Conservation (phyloP, 1,140 invertebrate genomes). For the Caerostris extrusa region DNA sequence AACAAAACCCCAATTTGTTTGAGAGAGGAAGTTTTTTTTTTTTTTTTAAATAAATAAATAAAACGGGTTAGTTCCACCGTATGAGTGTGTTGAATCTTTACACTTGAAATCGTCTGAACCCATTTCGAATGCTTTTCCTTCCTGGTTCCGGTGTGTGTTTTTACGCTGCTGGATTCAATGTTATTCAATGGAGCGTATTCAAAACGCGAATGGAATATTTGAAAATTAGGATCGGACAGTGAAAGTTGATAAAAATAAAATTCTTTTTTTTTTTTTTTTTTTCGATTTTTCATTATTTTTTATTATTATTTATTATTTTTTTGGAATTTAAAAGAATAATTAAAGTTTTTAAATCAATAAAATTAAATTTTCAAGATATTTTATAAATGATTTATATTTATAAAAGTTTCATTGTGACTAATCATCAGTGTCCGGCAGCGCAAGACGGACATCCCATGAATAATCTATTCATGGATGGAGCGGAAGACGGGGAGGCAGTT, state of each 20-base stretch:
- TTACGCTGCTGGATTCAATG: background rate
- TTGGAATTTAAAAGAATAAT: too few species aligned
- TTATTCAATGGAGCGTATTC: background rate
- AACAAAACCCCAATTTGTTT: background rate
- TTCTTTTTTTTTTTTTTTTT: background rate
- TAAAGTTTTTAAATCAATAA: too few species aligned
- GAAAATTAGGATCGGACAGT: background rate
- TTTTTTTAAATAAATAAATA: too few species aligned
- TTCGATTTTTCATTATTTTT: too few species aligned
- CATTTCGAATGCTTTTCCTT: background rate
- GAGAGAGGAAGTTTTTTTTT: background rate
- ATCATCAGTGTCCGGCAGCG: too few species aligned
- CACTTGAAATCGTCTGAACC: constrained; percentile 9
- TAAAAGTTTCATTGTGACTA: too few species aligned
- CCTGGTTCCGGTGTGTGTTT: background rate
- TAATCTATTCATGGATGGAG: too few species aligned
- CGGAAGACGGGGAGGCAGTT: too few species aligned
- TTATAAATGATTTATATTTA: too few species aligned
- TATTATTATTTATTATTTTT: too few species aligned
- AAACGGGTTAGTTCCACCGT: background rate
- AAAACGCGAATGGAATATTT: background rate
- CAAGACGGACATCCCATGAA: too few species aligned
- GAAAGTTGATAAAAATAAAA: background rate
- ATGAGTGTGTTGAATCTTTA: background rate
- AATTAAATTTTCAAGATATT: too few species aligned